Evolutionary conservation across 1,140 invertebrate species (phyloP).

Genomic region (Reticulitermes speratus): DNA sequence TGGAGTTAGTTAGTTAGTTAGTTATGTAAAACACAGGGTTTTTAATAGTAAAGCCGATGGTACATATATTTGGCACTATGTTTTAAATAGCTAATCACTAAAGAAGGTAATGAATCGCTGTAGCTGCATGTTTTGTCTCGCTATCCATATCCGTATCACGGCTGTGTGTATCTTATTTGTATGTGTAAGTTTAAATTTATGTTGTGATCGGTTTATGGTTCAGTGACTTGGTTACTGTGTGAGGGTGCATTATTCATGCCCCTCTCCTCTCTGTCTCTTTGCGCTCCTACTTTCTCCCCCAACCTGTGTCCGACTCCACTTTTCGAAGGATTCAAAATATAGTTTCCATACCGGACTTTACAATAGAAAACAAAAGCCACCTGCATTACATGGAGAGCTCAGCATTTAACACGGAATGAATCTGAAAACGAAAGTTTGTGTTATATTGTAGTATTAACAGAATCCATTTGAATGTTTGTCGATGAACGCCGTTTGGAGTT

Average conservation of each 20-base stretch:
- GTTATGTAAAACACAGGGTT: too few species aligned
- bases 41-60: too few species aligned
- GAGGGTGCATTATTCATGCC: neutral
- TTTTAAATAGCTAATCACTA: too few species aligned
- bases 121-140: too few species aligned
- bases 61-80: too few species aligned
- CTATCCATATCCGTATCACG: too few species aligned
- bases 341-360: neutral
- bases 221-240: neutral
- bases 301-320: neutral
- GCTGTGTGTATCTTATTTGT: too few species aligned
- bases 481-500: neutral
- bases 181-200: too few species aligned
- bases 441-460: neutral
- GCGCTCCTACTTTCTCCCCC: too few species aligned
- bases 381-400: neutral
- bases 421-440: slow-evolving; percentile 7
- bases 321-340: neutral
- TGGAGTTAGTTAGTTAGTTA: too few species aligned
- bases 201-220: neutral
- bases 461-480: slow-evolving; percentile 8
- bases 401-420: neutral
- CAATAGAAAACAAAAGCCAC: neutral
- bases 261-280: too few species aligned
- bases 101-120: too few species aligned